Conservation (phyloP, 2,888 invertebrate genomes). For the Phaonia tiefii region DNA sequence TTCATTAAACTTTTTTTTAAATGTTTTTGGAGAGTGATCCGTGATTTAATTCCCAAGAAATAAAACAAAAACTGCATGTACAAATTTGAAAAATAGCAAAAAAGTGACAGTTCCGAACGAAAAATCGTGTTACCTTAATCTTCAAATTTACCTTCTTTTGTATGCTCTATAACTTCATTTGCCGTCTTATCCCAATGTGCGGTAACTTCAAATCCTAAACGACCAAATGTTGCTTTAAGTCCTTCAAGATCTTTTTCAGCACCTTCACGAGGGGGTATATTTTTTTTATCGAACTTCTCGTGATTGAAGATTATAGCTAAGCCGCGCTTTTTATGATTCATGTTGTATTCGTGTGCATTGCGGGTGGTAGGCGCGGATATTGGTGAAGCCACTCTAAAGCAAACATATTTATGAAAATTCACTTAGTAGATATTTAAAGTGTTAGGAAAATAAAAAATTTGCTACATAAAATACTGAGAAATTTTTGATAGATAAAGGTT, state of each 20-base stretch:
- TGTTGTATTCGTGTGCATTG: constrained; percentile 90
- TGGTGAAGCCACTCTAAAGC: constrained; percentile 20
- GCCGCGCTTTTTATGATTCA: constrained; percentile 91
- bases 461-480: too few species aligned
- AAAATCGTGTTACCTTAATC: neutral
- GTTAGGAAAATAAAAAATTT: too few species aligned
- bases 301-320: constrained; percentile 95
- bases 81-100: too few species aligned
- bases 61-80: too few species aligned
- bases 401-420: too few species aligned
- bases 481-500: too few species aligned
- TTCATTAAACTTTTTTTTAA: too few species aligned
- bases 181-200: constrained; percentile 8
- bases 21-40: too few species aligned
- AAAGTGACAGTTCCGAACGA: too few species aligned
- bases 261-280: neutral
- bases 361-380: constrained; percentile 77
- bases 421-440: constrained; percentile 6
- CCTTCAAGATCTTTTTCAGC: neutral
- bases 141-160: neutral
- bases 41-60: neutral
- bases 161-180: neutral
- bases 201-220: neutral
- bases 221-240: neutral
- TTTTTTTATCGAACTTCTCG: constrained; percentile 79